Percentiles rank a stretch among this genome's conserved stretches.
These are phyloP conservation scores for Tamandua tetradactyla DNA, from an alignment of 2,797 vertebrate genomes.

Conservation along the genomic window DNA sequence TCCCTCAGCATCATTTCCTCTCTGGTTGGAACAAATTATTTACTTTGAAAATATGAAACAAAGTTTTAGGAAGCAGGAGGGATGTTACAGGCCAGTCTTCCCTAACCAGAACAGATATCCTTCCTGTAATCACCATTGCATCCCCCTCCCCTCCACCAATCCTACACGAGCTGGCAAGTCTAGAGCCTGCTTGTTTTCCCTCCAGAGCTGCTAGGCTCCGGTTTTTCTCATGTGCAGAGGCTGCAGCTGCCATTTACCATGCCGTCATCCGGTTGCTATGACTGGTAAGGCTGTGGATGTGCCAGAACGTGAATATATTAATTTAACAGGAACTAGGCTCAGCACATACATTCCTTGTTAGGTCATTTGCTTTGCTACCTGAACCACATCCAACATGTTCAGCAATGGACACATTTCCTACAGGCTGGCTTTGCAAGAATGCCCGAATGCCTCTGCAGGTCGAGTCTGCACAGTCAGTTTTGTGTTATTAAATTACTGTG, in stretches of 20 bases:
- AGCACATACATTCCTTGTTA: constrained; percentile 74
- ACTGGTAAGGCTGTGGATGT: constrained; percentile 69
- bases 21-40: constrained; percentile 50
- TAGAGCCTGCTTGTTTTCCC: constrained; percentile 33
- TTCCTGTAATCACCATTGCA: not conserved
- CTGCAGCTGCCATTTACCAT: constrained; percentile 71
- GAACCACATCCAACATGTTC: constrained; percentile 69
- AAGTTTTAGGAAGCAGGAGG: constrained; percentile 46
- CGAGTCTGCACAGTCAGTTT: constrained; percentile 70
- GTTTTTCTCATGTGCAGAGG: constrained; percentile 57
- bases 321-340: constrained; percentile 74
- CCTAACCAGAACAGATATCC: not conserved
- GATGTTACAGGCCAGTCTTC: not conserved
- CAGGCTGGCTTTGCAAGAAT: constrained; percentile 69
- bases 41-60: constrained; percentile 63
- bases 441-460: constrained; percentile 60
- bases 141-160: not conserved
- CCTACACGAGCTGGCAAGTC: not conserved
- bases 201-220: constrained; percentile 45
- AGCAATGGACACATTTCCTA: constrained; percentile 74
- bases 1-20: constrained; percentile 55
- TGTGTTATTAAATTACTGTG: not conserved
- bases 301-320: constrained; percentile 74
- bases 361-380: constrained; percentile 77
- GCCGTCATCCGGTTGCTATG: constrained; percentile 74